Conservation (phyloP, 1,140 invertebrate species). For the Pemphigus obesinymphae region DNA sequence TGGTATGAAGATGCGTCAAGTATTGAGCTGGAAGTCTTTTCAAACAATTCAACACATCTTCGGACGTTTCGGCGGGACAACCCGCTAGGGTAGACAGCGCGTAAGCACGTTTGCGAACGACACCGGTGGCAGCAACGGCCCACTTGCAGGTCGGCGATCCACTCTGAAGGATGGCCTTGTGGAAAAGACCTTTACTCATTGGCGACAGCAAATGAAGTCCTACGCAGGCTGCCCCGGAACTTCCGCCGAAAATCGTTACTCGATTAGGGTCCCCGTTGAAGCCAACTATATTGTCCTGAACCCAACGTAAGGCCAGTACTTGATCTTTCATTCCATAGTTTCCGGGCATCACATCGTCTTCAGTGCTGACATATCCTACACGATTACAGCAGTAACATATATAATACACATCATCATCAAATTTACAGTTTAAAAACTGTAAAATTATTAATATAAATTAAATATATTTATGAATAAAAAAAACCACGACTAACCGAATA, state of each 20-base stretch:
- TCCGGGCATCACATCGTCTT: conserved; percentile 40
- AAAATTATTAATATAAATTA: too few relatives aligned
- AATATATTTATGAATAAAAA: too few relatives aligned
- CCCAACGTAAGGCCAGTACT: conserved; percentile 44
- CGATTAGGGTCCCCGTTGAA: conserved; percentile 44
- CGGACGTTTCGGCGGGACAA: conserved; percentile 55
- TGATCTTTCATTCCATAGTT: conserved; percentile 46
- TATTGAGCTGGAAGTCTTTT: conserved; percentile 51
- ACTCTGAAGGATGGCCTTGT: conserved; percentile 52
- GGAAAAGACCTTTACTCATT: conserved; percentile 48
- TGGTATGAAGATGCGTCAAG: not conserved
- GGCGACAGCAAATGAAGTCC: conserved; percentile 43
- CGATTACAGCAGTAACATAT: too few relatives aligned
- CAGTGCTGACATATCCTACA: conserved; percentile 46
- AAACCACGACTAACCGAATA: conserved; percentile 44
- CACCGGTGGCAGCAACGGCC: not conserved
- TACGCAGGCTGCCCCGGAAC: conserved; percentile 37
- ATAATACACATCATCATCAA: too few relatives aligned
- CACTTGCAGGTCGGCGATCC: conserved; percentile 53
- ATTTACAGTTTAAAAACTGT: too few relatives aligned
- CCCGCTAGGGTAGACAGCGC: conserved; percentile 54
- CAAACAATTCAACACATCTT: conserved; percentile 58
- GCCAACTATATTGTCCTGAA: conserved; percentile 43
- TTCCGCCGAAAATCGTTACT: conserved; percentile 44
- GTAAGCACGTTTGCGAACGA: not conserved